These are phyloP conservation scores for Lichenostomus cassidix DNA, from an alignment of 2,113 vertebrate genomes.

Conservation along the genomic window DNA sequence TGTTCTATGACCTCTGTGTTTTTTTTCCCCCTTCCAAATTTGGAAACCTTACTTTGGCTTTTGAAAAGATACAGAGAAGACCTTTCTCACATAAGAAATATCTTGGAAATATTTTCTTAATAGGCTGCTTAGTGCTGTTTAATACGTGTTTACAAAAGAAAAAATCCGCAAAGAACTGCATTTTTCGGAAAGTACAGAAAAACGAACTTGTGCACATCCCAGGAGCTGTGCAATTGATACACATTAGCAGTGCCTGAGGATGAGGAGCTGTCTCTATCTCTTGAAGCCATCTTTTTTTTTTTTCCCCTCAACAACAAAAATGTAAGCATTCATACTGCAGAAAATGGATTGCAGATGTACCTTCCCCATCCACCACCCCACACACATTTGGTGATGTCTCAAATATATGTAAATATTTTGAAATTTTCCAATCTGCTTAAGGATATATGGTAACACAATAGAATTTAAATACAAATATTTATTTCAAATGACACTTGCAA, in stretches of 20 bases:
- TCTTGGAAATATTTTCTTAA: neutral
- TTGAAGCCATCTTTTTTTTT: neutral
- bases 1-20: neutral
- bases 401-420: slow-evolving; percentile 27
- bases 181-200: neutral
- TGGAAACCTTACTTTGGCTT: neutral
- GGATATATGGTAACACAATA: neutral
- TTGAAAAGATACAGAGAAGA: neutral
- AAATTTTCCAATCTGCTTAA: neutral
- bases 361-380: neutral
- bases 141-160: neutral
- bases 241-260: neutral
- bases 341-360: slow-evolving; percentile 26
- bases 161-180: neutral
- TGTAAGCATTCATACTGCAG: neutral
- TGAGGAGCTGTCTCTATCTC: neutral
- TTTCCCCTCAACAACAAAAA: neutral
- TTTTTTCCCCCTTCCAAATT: neutral
- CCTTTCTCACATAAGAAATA: neutral
- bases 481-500: neutral
- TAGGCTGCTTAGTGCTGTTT: neutral
- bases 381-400: neutral
- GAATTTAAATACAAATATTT: neutral
- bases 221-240: neutral
- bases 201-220: neutral